Evolutionary conservation across 2,113 vertebrate genomes (phyloP).

Genomic region (Psilopsiagon aurifrons): DNA sequence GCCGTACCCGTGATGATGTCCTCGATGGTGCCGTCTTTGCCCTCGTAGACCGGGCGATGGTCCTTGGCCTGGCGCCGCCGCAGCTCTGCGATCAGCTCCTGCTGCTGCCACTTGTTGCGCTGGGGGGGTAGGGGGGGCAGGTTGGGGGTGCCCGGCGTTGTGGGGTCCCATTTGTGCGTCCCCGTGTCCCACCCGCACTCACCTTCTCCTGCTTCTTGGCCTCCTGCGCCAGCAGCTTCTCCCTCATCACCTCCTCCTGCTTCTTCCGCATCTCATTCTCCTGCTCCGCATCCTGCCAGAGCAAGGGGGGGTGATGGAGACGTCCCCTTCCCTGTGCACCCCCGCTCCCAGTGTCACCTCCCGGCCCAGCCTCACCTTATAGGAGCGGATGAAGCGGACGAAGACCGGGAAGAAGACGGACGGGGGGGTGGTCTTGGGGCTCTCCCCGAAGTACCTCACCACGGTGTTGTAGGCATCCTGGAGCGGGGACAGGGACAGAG

Average conservation of each 20-base stretch:
- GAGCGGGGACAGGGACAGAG: background rate
- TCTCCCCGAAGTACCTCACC: conserved; percentile 95
- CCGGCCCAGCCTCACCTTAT: conserved; percentile 81
- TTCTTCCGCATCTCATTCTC: conserved; percentile 91
- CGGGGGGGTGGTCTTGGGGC: conserved; percentile 92
- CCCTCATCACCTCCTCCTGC: conserved; percentile 92
- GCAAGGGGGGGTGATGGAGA: background rate
- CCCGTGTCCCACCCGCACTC: background rate
- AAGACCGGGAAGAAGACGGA: conserved; percentile 97
- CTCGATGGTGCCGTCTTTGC: conserved; percentile 96
- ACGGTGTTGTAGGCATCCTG: conserved; percentile 95
- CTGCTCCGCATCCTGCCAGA: conserved; percentile 85
- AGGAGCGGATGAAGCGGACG: conserved; percentile 93
- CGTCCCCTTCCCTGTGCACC: accelerated
- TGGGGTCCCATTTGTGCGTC: background rate
- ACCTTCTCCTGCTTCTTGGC: conserved; percentile 96
- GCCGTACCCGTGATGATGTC: conserved; percentile 94
- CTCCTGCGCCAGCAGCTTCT: conserved; percentile 94
- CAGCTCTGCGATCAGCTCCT: conserved; percentile 92
- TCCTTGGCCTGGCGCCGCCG: conserved; percentile 92
- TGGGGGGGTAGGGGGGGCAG: conserved; percentile 71
- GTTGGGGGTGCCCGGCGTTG: background rate
- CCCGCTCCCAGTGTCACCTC: accelerated
- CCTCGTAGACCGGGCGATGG: conserved; percentile 94
- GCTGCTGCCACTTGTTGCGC: conserved; percentile 90